Evolutionary conservation across 1,140 invertebrate genomes (phyloP).

Genomic region (Drosophila chauvacae): DNA sequence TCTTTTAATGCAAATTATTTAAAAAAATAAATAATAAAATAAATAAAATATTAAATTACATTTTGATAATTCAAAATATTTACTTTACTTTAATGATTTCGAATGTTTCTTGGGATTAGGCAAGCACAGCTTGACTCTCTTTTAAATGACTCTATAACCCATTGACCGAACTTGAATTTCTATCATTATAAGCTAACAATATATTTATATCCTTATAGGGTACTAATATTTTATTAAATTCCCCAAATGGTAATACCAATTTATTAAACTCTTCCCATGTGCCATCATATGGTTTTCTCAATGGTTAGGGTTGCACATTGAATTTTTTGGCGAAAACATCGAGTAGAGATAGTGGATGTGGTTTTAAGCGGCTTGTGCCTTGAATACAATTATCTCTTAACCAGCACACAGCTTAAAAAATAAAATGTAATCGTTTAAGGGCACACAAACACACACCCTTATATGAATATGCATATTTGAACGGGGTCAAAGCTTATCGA

Average conservation of each 20-base stretch:
- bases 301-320: background rate
- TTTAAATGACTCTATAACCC: background rate
- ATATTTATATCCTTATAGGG: background rate
- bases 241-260: background rate
- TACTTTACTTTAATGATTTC: background rate
- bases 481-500: constrained; percentile 30
- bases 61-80: background rate
- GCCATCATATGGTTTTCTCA: background rate
- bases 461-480: constrained; percentile 32
- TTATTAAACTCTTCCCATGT: no score
- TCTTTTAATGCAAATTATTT: no score
- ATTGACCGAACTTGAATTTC: background rate
- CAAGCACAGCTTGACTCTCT: background rate
- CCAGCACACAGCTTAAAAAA: constrained; percentile 21
- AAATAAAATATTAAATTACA: background rate
- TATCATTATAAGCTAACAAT: background rate
- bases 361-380: constrained; percentile 50
- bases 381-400: constrained; percentile 47
- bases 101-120: background rate
- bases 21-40: no score
- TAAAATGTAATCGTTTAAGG: constrained; percentile 10
- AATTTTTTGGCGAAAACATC: background rate
- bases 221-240: background rate
- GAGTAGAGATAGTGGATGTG: background rate
- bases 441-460: background rate